A percentile compares a stretch with the other conserved stretches of the same genome.
Conservation (phyloP, 2,113 vertebrate species). For the Salvelinus fontinalis region DNA sequence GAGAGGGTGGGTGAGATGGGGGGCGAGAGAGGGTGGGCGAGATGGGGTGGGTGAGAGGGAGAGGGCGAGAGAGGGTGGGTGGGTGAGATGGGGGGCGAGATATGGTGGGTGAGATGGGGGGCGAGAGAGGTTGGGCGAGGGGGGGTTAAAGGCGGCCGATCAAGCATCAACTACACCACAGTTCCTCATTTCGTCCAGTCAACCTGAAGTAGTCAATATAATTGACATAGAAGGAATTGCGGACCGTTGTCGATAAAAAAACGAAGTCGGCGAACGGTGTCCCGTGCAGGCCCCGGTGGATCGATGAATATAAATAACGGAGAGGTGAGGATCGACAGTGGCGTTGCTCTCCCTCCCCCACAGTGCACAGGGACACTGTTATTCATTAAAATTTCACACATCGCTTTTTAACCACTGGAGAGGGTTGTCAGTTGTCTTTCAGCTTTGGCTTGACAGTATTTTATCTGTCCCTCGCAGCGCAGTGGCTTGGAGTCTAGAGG, state of each 20-base stretch:
- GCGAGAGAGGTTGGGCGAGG: not conserved
- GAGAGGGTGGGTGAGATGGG: too few species aligned
- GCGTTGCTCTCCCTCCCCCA: not conserved
- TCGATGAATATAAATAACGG: constrained; percentile 35
- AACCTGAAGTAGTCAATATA: constrained; percentile 76
- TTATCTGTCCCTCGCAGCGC: not conserved
- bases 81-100: constrained; percentile 18
- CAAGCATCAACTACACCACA: constrained; percentile 34
- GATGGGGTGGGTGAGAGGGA: not conserved
- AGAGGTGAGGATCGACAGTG: not conserved
- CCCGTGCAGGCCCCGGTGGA: not conserved
- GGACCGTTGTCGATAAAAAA: not conserved
- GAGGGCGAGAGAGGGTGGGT: not conserved
- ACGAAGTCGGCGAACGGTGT: not conserved
- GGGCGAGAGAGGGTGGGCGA: not conserved
- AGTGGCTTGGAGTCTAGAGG: not conserved
- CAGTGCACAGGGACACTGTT: constrained; percentile 27
- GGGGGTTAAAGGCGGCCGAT: constrained; percentile 13
- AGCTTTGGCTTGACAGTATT: not conserved
- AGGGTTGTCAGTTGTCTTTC: not conserved
- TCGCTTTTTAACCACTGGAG: not conserved
- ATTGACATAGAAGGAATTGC: constrained; percentile 69
- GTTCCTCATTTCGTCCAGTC: constrained; percentile 75
- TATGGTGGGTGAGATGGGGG: not conserved
- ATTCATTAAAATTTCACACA: constrained; percentile 34